Conservation (phyloP, 2,113 vertebrate genomes). For the Henicopernis longicauda region DNA sequence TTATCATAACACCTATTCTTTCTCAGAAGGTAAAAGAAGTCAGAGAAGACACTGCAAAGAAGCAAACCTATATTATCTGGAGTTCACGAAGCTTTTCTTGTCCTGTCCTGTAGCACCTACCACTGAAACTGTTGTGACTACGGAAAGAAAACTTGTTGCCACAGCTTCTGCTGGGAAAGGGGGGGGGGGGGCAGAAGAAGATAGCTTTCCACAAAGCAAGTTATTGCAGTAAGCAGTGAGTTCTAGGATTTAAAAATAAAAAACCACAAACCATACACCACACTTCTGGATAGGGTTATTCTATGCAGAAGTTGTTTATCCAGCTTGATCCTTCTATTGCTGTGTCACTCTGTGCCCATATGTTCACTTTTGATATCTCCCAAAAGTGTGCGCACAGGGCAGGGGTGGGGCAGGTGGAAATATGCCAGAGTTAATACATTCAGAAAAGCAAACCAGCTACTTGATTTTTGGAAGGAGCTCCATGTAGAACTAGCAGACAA, state of each 20-base stretch:
- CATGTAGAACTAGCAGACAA: neutral
- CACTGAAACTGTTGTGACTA: neutral
- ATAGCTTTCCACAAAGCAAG: neutral
- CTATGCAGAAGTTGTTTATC: conserved; percentile 51
- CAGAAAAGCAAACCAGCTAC: neutral
- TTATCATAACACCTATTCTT: neutral
- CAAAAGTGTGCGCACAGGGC: neutral
- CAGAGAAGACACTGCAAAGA: neutral
- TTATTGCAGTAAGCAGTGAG: neutral
- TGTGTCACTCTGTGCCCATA: conserved; percentile 42
- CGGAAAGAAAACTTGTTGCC: neutral
- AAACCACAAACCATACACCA: conserved; percentile 8
- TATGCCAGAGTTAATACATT: neutral
- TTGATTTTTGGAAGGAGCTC: neutral
- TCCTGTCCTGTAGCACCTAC: neutral
- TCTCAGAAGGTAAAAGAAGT: neutral
- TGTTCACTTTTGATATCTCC: conserved; percentile 50
- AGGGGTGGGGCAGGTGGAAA: neutral
- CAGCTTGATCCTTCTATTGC: conserved; percentile 20
- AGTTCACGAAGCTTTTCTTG: neutral
- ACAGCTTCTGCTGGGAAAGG: neutral
- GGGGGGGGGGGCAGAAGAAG: neutral
- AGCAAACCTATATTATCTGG: neutral
- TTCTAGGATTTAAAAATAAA: conserved; percentile 26
- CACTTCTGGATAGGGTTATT: neutral